Conservation (phyloP, 2,113 vertebrate species). For the Leucopternis melanops region DNA sequence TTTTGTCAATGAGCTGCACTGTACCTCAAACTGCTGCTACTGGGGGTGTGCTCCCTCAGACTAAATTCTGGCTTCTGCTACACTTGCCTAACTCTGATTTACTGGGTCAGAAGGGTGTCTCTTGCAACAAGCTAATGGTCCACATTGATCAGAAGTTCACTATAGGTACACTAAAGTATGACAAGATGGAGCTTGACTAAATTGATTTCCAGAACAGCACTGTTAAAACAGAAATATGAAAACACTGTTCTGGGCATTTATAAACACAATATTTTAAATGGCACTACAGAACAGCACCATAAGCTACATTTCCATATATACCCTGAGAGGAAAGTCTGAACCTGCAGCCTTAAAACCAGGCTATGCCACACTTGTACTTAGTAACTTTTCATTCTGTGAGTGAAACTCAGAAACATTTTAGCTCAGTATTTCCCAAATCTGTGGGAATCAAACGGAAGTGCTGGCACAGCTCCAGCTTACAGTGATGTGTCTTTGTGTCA, state of each 20-base stretch:
- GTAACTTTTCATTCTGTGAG: too few species aligned
- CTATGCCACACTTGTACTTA: not conserved
- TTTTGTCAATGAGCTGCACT: not conserved
- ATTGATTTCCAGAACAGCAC: not conserved
- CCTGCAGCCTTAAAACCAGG: not conserved
- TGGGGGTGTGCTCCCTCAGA: not conserved
- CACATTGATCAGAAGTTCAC: not conserved
- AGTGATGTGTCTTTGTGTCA: not conserved
- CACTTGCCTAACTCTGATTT: not conserved
- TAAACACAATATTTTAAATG: not conserved
- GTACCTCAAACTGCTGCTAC: not conserved
- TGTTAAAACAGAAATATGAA: not conserved
- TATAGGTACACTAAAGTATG: too few species aligned
- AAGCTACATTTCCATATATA: not conserved
- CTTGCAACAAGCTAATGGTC: not conserved
- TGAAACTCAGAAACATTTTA: not conserved
- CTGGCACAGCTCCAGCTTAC: not conserved
- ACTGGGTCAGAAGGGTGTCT: fast-evolving
- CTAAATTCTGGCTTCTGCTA: not conserved
- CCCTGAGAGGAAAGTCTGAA: not conserved
- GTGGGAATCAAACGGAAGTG: not conserved
- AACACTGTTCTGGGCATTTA: too few species aligned
- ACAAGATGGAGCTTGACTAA: not conserved
- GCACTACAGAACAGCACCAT: not conserved
- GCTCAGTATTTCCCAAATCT: not conserved